phyloP scores from a whole-genome alignment of 2,113 vertebrate species.

The Cynocephalus volans region DNA sequence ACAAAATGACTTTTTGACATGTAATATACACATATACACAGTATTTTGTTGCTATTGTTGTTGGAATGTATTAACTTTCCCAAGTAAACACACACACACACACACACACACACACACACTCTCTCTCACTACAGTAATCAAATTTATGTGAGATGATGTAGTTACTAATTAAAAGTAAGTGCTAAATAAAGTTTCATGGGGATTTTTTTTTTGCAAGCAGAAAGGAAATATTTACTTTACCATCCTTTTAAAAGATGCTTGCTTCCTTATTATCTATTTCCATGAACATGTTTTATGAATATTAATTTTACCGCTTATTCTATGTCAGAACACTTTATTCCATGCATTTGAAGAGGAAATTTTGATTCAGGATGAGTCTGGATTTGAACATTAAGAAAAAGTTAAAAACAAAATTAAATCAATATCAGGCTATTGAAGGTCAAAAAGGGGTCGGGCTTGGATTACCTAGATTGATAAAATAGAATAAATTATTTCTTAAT shows the following conservation, averaged over 20 bases:
- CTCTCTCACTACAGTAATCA: not conserved
- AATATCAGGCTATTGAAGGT: not conserved
- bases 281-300: not conserved
- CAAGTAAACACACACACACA: not conserved
- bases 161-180: not conserved
- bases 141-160: not conserved
- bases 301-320: not conserved
- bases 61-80: not conserved
- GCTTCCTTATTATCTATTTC: not conserved
- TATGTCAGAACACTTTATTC: not conserved
- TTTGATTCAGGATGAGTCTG: not conserved
- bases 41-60: not conserved
- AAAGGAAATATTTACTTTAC: not conserved
- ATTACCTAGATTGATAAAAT: slow-evolving; percentile 38
- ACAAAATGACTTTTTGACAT: not conserved
- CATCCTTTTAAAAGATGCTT: not conserved
- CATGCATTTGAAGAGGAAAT: not conserved
- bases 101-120: not conserved
- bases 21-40: not conserved
- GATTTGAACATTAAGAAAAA: slow-evolving; percentile 22
- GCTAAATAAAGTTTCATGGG: not conserved
- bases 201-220: not conserved
- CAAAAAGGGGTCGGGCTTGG: not conserved
- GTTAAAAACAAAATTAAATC: not conserved
- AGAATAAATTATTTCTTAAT: slow-evolving; percentile 18